Evolutionary conservation across 2,888 invertebrate species (phyloP).

Genomic region (Crossocerus cetratus): DNA sequence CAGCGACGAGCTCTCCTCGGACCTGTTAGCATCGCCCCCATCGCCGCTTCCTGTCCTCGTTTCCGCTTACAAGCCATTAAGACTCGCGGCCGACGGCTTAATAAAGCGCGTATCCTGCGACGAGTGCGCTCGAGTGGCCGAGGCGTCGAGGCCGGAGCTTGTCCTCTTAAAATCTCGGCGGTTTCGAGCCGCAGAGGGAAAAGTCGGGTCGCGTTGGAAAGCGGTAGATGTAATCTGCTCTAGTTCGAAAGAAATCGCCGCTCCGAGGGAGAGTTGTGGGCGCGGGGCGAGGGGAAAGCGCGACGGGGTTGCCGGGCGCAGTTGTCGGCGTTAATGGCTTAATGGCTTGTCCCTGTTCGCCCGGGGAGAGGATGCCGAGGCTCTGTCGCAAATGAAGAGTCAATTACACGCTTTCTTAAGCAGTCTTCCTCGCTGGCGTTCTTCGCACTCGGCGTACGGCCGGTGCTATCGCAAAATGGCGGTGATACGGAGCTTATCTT

Average conservation of each 20-base stretch:
- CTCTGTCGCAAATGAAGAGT: constrained; percentile 9
- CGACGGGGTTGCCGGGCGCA: constrained; percentile 7
- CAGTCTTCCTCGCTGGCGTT: constrained; percentile 2
- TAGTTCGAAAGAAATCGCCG: background rate
- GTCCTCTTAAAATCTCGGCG: too few relatives aligned
- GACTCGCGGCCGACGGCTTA: too few relatives aligned
- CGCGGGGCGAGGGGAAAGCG: background rate
- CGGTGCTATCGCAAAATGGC: constrained; percentile 49
- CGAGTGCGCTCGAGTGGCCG: background rate
- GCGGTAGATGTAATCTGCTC: background rate
- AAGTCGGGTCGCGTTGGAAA: background rate
- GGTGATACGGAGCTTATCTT: constrained; percentile 71
- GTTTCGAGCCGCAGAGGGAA: too few relatives aligned
- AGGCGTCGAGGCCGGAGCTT: background rate
- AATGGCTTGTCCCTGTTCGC: constrained; percentile 70
- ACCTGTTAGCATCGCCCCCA: constrained; percentile 25
- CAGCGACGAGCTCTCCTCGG: constrained; percentile 37
- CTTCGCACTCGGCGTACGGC: constrained; percentile 19
- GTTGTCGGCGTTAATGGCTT: constrained; percentile 64
- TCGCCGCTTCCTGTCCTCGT: constrained; percentile 9
- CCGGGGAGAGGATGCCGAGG: constrained; percentile 40
- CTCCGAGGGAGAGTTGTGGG: background rate
- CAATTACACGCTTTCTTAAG: constrained; percentile 30
- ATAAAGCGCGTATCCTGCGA: background rate
- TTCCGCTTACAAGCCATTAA: too few relatives aligned